Conservation (phyloP, 2,113 vertebrate genomes). For the Ibidorhyncha struthersii region DNA sequence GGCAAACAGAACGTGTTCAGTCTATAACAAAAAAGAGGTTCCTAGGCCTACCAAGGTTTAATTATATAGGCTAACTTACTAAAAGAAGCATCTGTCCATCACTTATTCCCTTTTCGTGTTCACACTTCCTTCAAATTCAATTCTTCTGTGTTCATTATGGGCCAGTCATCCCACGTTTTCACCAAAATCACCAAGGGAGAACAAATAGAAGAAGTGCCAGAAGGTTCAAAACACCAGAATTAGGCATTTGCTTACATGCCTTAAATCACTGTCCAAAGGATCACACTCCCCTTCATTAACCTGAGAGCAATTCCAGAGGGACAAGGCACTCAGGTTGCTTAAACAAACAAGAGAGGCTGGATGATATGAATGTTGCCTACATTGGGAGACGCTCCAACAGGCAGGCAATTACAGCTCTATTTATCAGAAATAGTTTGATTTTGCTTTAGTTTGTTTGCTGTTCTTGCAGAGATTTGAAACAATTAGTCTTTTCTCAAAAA, state of each 20-base stretch:
- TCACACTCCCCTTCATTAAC: neutral
- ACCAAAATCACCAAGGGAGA: neutral
- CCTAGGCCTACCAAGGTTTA: neutral
- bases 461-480: neutral
- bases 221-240: neutral
- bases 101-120: neutral
- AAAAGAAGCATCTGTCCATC: neutral
- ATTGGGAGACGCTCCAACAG: neutral
- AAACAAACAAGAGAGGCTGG: neutral
- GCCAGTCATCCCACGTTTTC: neutral
- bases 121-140: neutral
- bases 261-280: neutral
- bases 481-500: neutral
- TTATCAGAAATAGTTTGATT: neutral
- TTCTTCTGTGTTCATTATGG: neutral
- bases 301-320: neutral
- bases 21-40: neutral
- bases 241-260: neutral
- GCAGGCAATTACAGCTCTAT: neutral
- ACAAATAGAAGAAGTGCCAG: neutral
- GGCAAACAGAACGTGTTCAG: neutral
- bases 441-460: neutral
- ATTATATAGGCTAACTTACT: neutral
- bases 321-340: neutral
- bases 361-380: neutral